Evolutionary conservation across 1,140 invertebrate species (phyloP), one percentile per base, ranked within the genome.

Genomic region (Musca vetustissima): DNA sequence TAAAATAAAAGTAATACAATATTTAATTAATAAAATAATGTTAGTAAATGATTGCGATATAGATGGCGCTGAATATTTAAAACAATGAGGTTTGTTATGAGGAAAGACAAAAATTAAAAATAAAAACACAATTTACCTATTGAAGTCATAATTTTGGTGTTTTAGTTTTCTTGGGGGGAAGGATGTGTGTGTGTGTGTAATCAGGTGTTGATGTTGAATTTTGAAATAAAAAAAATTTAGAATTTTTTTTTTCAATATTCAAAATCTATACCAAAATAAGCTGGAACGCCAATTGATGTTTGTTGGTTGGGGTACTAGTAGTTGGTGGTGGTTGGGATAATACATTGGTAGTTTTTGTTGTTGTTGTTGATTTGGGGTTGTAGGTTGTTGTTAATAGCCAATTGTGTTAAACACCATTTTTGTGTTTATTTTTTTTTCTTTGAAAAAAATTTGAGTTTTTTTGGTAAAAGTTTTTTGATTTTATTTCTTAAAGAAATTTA

Each of bases 121-220:
- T 64, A 28, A 50, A 36, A 49, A 61, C 57, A 66, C 69, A 76
- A 79, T 76, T 80, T 80, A 80, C 78, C 79, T 80, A 80, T 80
- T 69, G 79, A 80, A 71, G 79, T 80, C 79, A 80, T 80, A 77
- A 80, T 80, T 80, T 80, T 69, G 65, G 72, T 66, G 53, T 25
- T 36, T 48, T 61, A 25, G 28, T 68, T 52, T 28, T 68, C 36
- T 66, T 67, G 68, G 69, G 75, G 17, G n/a, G n/a, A 6, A 4
- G 14, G 22, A 9, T 43, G 36, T 7, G 36, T 43, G 36, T 43
- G 13, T 9, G 36, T 43, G 9, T 11, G 32, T 25, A 24, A 6
- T 48, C 43, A 57, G 57, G 32, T 28, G 17, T 24, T 59, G 57
- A 24, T 57, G 19, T 19, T 49, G 57, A 47, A 43, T 32, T 66